Evolutionary conservation across 2,888 invertebrate genomes (phyloP).

Genomic region (Patella depressa): DNA sequence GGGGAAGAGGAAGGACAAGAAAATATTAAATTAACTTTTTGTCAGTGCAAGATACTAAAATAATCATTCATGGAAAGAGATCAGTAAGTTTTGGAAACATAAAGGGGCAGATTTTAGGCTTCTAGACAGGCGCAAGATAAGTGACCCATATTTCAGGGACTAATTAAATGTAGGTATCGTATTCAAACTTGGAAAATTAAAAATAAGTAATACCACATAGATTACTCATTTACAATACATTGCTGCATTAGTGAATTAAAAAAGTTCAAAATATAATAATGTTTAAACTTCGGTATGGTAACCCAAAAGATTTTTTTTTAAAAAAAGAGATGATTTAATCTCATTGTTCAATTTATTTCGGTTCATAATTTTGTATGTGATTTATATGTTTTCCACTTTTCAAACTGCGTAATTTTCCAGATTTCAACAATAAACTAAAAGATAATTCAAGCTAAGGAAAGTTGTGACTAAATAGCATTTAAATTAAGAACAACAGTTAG

Average conservation of each 20-base stretch:
- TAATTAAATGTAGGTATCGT: not conserved
- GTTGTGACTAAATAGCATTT: not conserved
- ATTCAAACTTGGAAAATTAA: slow-evolving; percentile 2
- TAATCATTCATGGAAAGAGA: not conserved
- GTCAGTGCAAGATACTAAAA: not conserved
- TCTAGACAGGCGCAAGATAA: slow-evolving; percentile 3
- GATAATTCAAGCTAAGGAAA: slow-evolving; percentile 7
- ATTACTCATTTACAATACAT: too few relatives aligned
- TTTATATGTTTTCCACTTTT: too few relatives aligned
- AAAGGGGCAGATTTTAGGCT: not conserved
- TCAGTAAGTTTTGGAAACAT: not conserved
- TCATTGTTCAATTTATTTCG: too few relatives aligned
- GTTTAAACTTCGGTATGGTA: too few relatives aligned
- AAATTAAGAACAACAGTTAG: slow-evolving; percentile 18
- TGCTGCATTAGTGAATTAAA: too few relatives aligned
- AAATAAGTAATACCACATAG: not conserved
- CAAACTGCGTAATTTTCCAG: not conserved
- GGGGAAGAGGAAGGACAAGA: too few relatives aligned
- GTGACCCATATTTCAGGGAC: slow-evolving; percentile 10
- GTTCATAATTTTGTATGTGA: too few relatives aligned
- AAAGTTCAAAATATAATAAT: too few relatives aligned
- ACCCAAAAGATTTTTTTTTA: too few relatives aligned
- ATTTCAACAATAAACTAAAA: not conserved
- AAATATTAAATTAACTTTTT: too few relatives aligned
- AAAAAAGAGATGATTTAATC: too few relatives aligned